Conservation (phyloP, 2,888 invertebrate genomes). For the Cryptocephalus primarius region DNA sequence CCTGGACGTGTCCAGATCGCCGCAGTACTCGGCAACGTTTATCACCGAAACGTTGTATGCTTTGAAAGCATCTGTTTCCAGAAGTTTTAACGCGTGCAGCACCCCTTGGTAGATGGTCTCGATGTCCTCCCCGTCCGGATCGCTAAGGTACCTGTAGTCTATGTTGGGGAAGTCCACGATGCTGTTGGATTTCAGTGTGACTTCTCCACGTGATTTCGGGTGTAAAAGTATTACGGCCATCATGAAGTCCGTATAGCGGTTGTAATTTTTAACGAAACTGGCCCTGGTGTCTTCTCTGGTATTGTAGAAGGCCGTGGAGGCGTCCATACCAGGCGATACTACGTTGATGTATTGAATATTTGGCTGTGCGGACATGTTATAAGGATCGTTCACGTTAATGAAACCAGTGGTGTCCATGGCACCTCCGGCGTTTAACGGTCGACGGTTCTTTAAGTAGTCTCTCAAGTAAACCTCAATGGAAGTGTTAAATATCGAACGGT, state of each 20-base stretch:
- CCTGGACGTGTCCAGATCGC: conserved; percentile 35
- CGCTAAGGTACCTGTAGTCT: conserved; percentile 13
- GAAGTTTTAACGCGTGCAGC: background rate
- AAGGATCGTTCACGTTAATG: conserved; percentile 2
- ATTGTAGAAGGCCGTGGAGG: background rate
- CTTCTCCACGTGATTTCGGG: conserved; percentile 19
- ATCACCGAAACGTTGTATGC: background rate
- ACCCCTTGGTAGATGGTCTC: background rate
- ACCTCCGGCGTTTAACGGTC: conserved; percentile 3
- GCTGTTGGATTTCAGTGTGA: conserved; percentile 18
- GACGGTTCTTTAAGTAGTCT: conserved; percentile 1
- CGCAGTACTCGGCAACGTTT: conserved; percentile 2
- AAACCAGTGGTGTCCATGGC: conserved; percentile 1
- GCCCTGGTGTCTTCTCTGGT: too few species aligned
- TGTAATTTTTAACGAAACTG: background rate
- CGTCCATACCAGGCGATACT: background rate
- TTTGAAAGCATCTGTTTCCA: background rate
- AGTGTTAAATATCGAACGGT: conserved; percentile 4
- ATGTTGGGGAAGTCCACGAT: conserved; percentile 22
- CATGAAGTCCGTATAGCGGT: background rate
- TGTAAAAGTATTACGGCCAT: conserved; percentile 10
- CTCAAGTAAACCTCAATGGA: background rate
- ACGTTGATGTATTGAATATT: conserved; percentile 4
- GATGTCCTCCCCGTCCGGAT: conserved; percentile 2
- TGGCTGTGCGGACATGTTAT: background rate